Percentiles rank a stretch among this genome's conserved stretches.
phyloP scores from a whole-genome alignment of 2,888 invertebrate genomes.

The Gonocerus acuteangulatus region DNA sequence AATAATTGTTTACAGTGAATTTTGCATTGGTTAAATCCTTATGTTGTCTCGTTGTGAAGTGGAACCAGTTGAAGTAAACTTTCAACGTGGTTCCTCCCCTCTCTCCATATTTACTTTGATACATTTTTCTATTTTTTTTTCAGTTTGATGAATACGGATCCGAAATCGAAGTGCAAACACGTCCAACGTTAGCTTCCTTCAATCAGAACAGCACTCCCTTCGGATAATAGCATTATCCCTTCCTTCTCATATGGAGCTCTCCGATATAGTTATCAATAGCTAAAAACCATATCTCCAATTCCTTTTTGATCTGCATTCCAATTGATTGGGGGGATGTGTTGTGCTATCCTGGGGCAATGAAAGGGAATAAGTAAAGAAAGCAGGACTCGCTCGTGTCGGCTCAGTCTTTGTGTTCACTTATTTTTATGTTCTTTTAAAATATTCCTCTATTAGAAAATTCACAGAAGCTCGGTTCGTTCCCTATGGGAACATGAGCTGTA shows the following conservation, averaged over 20 bases:
- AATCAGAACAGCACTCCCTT: not conserved
- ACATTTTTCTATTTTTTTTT: no score
- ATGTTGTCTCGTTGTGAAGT: no score
- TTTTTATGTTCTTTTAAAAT: conserved; percentile 15
- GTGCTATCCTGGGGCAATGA: not conserved
- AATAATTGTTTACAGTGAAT: no score
- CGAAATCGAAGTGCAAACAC: no score
- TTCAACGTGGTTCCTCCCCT: no score
- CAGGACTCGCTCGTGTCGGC: not conserved
- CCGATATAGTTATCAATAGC: conserved; percentile 18
- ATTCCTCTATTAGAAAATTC: conserved; percentile 11
- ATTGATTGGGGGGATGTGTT: conserved; percentile 1
- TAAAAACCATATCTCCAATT: not conserved
- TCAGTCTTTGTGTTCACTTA: conserved; percentile 10
- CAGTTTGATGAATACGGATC: no score
- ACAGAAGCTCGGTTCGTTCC: not conserved
- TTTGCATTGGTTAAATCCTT: no score
- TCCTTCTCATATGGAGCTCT: not conserved
- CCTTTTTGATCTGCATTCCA: conserved; percentile 20
- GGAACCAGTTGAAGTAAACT: no score
- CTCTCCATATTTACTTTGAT: no score
- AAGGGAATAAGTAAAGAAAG: conserved; percentile 16
- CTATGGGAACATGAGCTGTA: no score
- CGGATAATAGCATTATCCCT: conserved; percentile 3
- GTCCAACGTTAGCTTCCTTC: no score